Evolutionary conservation across 2,113 vertebrate genomes (phyloP).

Genomic region (Eurypyga helias): DNA sequence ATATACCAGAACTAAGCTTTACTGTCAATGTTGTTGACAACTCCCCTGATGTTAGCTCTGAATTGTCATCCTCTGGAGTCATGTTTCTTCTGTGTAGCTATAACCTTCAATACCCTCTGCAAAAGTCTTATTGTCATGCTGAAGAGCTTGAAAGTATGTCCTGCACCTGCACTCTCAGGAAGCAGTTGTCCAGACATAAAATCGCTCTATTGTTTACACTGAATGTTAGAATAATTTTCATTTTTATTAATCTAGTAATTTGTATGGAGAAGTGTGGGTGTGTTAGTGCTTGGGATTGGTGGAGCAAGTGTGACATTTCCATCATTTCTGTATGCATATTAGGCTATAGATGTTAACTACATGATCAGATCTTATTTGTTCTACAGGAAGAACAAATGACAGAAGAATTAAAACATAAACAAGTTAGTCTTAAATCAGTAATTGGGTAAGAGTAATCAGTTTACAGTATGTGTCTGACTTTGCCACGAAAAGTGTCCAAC

Average conservation of each 20-base stretch:
- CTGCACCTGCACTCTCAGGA: background rate
- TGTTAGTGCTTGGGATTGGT: fast-evolving
- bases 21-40: background rate
- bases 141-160: background rate
- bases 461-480: background rate
- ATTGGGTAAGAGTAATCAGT: slow-evolving; percentile 18
- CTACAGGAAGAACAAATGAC: background rate
- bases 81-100: background rate
- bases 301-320: background rate
- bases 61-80: background rate
- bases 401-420: background rate
- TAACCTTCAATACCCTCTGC: background rate
- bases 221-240: background rate
- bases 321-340: background rate
- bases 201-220: background rate
- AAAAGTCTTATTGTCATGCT: background rate
- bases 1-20: background rate
- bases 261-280: background rate
- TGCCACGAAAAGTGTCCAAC: background rate
- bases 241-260: background rate
- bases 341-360: background rate
- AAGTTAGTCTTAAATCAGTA: slow-evolving; percentile 24
- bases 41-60: background rate
- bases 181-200: background rate
- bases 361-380: background rate